Conservation (phyloP, 2,797 vertebrate genomes). For the Ptychobarbus kaznakovi region DNA sequence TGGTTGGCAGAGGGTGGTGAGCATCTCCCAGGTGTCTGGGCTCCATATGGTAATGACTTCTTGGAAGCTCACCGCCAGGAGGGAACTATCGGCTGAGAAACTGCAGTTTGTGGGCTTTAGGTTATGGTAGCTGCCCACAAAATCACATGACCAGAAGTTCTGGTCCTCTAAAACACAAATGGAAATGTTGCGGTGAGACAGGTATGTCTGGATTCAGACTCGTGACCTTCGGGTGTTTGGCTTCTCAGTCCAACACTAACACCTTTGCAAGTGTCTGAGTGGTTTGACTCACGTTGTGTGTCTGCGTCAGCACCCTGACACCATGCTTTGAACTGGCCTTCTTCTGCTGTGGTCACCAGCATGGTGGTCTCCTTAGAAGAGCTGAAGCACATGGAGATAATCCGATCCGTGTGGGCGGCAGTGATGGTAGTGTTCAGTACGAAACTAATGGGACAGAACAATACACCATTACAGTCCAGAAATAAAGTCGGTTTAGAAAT, state of each 20-base stretch:
- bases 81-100: conserved; percentile 92
- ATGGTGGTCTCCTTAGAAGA: conserved; percentile 71
- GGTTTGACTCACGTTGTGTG: conserved; percentile 78
- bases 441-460: conserved; percentile 78
- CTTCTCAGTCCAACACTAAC: conserved; percentile 34
- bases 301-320: conserved; percentile 77
- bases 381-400: conserved; percentile 88
- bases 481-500: neutral
- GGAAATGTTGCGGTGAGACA: conserved; percentile 7
- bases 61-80: conserved; percentile 90
- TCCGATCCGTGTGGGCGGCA: conserved; percentile 84
- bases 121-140: conserved; percentile 89
- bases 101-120: conserved; percentile 85
- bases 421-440: conserved; percentile 89
- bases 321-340: conserved; percentile 94
- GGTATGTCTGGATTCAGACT: conserved; percentile 28
- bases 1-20: conserved; percentile 91
- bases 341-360: conserved; percentile 86
- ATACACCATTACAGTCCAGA: neutral
- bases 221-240: neutral
- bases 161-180: conserved; percentile 70
- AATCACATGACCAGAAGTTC: conserved; percentile 92
- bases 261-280: neutral
- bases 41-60: conserved; percentile 92
- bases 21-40: conserved; percentile 88